A percentile compares a stretch with the other conserved stretches of the same genome.
Conservation (phyloP, 2,888 invertebrate genomes). For the Suillia variegata region DNA sequence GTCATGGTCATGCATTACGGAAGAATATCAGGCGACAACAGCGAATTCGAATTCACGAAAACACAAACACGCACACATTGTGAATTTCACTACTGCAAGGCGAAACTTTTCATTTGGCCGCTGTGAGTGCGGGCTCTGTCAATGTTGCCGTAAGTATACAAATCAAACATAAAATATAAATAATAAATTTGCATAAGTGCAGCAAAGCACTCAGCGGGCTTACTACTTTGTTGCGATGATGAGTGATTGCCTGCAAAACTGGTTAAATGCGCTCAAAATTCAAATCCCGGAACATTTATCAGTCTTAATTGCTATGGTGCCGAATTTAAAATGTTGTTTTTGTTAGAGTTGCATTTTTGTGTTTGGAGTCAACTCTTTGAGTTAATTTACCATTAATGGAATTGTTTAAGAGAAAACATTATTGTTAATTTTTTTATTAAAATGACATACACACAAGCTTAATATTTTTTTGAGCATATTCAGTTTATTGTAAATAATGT, state of each 20-base stretch:
- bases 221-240: no score
- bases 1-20: background rate
- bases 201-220: background rate
- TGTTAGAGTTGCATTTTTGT: no score
- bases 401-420: no score
- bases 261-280: background rate
- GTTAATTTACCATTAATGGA: no score
- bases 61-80: background rate
- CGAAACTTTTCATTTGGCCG: background rate
- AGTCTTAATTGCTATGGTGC: background rate
- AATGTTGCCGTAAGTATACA: no score
- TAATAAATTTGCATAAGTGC: slow-evolving; percentile 45
- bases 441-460: no score
- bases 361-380: background rate
- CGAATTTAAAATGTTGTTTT: no score
- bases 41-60: background rate
- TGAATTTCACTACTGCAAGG: background rate
- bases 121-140: slow-evolving; percentile 32
- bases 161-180: no score
- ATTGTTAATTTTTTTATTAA: no score
- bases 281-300: slow-evolving; percentile 1
- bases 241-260: background rate
- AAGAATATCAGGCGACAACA: background rate
- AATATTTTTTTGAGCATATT: no score
- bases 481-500: no score